Evolutionary conservation across 1,140 invertebrate genomes (phyloP), one percentile per base, ranked within the genome.

Genomic region (Mya arenaria): DNA sequence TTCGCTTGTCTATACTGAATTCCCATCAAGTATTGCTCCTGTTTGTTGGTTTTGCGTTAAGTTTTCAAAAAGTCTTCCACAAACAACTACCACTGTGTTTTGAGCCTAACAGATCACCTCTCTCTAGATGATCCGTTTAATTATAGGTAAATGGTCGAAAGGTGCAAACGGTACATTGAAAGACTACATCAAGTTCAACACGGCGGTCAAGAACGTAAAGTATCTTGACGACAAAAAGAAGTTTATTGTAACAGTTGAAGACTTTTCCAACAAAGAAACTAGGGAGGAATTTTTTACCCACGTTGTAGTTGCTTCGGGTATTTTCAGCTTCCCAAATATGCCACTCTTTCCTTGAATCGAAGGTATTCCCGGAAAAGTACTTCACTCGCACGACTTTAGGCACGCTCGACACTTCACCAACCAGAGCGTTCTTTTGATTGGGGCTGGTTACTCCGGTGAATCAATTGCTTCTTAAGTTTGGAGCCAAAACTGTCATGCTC

Each of bases 381-480:
- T 68, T 23, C 65, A 68, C 39, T 68, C 65, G 13, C 65, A 68
- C 23, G 65, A 68, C 15, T 68, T 68, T 39, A 39, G 65, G 23
- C 15, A 68, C 8, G 65, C 36, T 32, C n/a, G 28, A 25, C 34
- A 68, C 13, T 68, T 68, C 32, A 25, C 17, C n/a, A 10, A 44
- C 4, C 65, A 68, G 25, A 41, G 13, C 8, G 37, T 68, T 39
- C 37, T 68, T 10, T 39, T 68, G 19, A 41, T 41, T 23, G 65
- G 65, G 13, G 34, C 25, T 39, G 28, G 34, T 32, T 41, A 39
- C 10, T 68, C 65, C 0, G 65, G 34, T 15, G 17, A 15, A 5
- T 34, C 37, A 15, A 68, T 68, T 25, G 37, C 65, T 15, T 37
- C 30, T 68, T 3, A 68, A 68, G 30, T 68, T 32, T 68, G 65